Evolutionary conservation across 2,113 vertebrate genomes (phyloP), one percentile per base, ranked within the genome.

Genomic region (Datnioides undecimradiatus): DNA sequence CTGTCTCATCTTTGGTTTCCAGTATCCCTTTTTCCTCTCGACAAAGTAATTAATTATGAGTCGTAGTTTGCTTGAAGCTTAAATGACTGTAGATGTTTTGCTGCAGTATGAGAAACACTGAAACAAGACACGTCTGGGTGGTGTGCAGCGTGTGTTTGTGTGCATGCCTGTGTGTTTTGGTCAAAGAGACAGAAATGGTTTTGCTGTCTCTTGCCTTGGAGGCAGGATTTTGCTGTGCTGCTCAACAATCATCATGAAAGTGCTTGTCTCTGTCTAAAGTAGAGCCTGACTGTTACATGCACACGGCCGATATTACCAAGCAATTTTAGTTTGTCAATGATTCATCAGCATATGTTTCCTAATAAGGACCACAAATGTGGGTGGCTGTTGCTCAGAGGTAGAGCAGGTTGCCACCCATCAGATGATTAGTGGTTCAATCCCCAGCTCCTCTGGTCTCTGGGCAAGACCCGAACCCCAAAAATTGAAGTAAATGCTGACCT

Each of bases 21-120:
- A 77, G 59, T 59, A 74, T 78, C 58, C 62, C 7, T n/a, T 84
- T 77, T 79, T 60, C 58, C 58, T 77, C 68, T 67, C 6, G 25
- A 66, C 77, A 80, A 52, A 70, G 73, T 73, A 66, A 92, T 87
- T 87, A 81, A 85, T 86, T 82, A 82, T 78, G 66, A 82, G 73
- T 66, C 38, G 33, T 54, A 75, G 62, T 87, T 82, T 81, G 76
- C 89, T 89, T 68, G 46, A 64, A 86, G 79, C 69, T 71, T 31
- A 34, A 70, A 64, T 73, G 62, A 84, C 57, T 73, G 38, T 70
- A 45, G 51, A 60, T 79, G 71, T 68, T 88, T 74, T 83, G 43
- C 65, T 77, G 81, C 83, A 66, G 76, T 58, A 21, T 59, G 66
- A 78, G 57, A 82, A 80, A 80, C 60, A 66, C 40, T 73, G 64